Evolutionary conservation across 2,113 vertebrate genomes (phyloP), one percentile per base, ranked within the genome.

Genomic region (Promerops cafer): DNA sequence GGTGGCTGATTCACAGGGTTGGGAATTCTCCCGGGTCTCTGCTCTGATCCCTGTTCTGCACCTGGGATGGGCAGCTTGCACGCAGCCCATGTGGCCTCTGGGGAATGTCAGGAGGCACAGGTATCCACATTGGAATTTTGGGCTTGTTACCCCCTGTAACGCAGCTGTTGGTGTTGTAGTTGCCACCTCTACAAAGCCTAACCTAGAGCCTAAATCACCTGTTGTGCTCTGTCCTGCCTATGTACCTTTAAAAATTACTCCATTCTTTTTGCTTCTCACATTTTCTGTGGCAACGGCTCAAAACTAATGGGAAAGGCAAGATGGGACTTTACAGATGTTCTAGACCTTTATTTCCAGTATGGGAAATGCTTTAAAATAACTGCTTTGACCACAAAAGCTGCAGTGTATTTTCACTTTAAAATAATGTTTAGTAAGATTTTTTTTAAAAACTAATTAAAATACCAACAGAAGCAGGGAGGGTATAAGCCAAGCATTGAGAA

Each of bases 61-160:
- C 53, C 54, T 45, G 65, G 54, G 7, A 4, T 3, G 9, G 49
- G 9, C 0, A 0, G 23, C 40, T 45, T 10, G 12, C 3, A 0
- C 1, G 1, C 11, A 40, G 42, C 47, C 45, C 3, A 0, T 2
- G 42, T 16, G 11, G 8, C 33, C 31, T 22, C 17, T 39, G 60
- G 33, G 83, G 57, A 15, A 2, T 2, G 2, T 26, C 2, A 7
- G 35, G 40, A 45, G 47, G 28, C 47, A 26, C 26, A 23, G 40
- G 3, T n/a, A 39, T 33, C 47, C 30, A 2, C 0, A 0, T 5
- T n/a, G 76, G 77, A 53, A 13, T 7, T 8, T 4, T 68, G 49
- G 49, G 16, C 1, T 3, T 11, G 33, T 26, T 39, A 26, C 23
- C 16, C 64, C 33, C 54, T 15, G 19, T 35, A 28, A 11, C 31